Conservation (phyloP, 2,113 vertebrate species). For the Noturus placidus region DNA sequence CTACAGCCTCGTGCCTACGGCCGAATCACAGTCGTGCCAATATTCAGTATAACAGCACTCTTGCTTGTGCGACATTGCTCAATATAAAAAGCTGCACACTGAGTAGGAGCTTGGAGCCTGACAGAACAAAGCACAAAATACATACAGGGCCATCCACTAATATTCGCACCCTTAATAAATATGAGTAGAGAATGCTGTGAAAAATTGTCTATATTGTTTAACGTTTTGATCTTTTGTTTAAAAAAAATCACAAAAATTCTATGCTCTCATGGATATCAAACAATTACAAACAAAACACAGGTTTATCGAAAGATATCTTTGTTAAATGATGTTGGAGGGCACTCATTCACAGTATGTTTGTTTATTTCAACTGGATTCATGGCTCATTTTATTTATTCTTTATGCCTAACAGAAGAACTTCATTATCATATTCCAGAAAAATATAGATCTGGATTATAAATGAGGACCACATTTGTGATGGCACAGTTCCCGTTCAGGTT, state of each 20-base stretch:
- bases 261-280: too few relatives aligned
- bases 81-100: background rate
- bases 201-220: too few relatives aligned
- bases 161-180: too few relatives aligned
- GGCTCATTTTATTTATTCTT: background rate
- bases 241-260: too few relatives aligned
- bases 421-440: background rate
- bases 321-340: too few relatives aligned
- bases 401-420: background rate
- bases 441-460: background rate
- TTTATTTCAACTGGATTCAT: background rate
- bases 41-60: background rate
- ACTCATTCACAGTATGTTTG: background rate
- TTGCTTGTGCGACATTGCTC: background rate
- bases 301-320: too few relatives aligned
- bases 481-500: background rate
- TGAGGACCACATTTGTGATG: background rate
- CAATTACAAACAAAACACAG: too few relatives aligned
- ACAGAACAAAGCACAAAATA: background rate
- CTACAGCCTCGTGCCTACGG: background rate
- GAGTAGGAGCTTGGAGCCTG: background rate
- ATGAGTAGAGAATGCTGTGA: too few relatives aligned
- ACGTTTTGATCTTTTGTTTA: too few relatives aligned
- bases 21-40: background rate
- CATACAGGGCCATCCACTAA: too few relatives aligned